Base-by-base conservation (phyloP, 2,797 vertebrate genomes). In the Tarsius wallacei region DNA sequence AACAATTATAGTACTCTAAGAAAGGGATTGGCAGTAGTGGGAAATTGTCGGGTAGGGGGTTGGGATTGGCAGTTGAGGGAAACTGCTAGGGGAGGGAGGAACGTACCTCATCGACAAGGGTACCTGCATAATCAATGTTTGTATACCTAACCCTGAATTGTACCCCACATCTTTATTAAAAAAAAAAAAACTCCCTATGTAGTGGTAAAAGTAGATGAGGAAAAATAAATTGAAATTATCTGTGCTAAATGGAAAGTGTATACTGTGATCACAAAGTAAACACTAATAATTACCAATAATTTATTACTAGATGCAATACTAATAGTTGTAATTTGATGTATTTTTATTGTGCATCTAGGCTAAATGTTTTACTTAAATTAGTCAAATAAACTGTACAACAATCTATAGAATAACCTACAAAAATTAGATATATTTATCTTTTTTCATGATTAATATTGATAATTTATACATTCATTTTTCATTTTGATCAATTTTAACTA, bases 341-440 rank as follows among this genome's bases (percentile, higher is more conserved):
- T 9, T 91, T 74, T 71, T 80, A 49, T 22, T 74, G 1, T 70
- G 11, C 70, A 66, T 66, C 14, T 90, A n/a, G 78, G 24, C 19
- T 71, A 82, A 88, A 80, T 49, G 42, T 8, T 84, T 73, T 84
- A 78, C 51, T 80, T 68, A 42, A 61, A 33, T 88, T 84, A 84
- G 49, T 87, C 16, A 21, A 17, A 61, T 36, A 87, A 76, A 21
- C 4, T 76, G 26, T 81, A 89, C 21, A 76, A 81, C 1, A 33
- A n/a, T 77, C 11, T 73, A 53, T 12, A 11, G 19, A 94, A 53
- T n/a, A 22, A 77, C 17, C 21, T 33, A 83, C 51, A 77, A 21
- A 92, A 71, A 81, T 66, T 36, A 68, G 49, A 7, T 51, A 53
- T 53, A 55, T 31, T 81, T 68, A 76, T 51, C 15, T 12, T 8